These are phyloP conservation scores for Thymallus thymallus DNA, from an alignment of 2,113 vertebrate species.

Conservation along the genomic window DNA sequence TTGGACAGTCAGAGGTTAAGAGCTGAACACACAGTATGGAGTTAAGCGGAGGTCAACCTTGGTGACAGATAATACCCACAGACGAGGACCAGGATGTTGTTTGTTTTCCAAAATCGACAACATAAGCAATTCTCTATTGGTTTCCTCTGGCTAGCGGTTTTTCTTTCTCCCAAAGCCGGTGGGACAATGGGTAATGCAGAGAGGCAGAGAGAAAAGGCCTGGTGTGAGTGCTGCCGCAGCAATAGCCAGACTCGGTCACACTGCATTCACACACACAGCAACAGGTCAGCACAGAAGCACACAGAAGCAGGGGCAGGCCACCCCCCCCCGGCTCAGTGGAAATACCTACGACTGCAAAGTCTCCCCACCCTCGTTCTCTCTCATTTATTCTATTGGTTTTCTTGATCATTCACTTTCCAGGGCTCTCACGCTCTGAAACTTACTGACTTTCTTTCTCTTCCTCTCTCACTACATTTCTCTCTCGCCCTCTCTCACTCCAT, in stretches of 20 bases:
- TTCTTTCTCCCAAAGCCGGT: conserved; percentile 3
- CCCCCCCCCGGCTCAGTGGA: neutral
- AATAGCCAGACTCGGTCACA: neutral
- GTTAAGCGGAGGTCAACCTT: conserved; percentile 39
- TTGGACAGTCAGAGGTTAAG: conserved; percentile 16
- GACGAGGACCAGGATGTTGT: conserved; percentile 45
- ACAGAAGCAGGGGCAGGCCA: neutral
- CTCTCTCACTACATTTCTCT: no score
- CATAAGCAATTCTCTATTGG: conserved; percentile 65
- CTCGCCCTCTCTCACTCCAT: neutral
- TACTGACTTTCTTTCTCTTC: neutral
- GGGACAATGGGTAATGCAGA: neutral
- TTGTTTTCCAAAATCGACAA: conserved; percentile 67
- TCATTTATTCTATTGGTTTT: neutral
- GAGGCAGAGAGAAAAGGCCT: neutral
- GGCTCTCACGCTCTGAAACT: neutral
- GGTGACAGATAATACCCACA: conserved; percentile 11
- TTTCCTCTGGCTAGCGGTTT: conserved; percentile 14
- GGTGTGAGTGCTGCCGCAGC: neutral
- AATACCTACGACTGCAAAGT: neutral
- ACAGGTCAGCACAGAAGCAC: conserved; percentile 18
- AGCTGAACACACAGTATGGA: neutral
- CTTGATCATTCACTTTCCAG: neutral
- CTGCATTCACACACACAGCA: conserved; percentile 9
- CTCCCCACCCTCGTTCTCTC: neutral